Evolutionary conservation across 2,113 vertebrate species (phyloP), one percentile per base, ranked within the genome.

Genomic region (Cyphomyrus plagiostoma): DNA sequence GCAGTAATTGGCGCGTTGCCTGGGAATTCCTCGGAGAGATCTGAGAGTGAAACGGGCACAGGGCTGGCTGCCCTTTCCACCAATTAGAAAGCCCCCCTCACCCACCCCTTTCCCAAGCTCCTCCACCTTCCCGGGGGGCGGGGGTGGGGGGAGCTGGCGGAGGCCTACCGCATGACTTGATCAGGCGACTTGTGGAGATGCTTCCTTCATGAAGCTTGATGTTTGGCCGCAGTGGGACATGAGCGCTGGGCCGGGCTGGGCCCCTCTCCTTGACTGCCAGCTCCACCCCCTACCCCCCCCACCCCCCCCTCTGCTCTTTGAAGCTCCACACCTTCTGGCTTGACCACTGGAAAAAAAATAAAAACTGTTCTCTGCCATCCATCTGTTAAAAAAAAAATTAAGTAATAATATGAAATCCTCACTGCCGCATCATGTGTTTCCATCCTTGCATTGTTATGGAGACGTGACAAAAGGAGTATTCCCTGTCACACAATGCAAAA

Each of bases 1-100:
- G 95, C 94, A 95, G 93, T 96, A 96, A 96, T 96, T 96, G 95
- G 95, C 93, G 93, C 91, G 90, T 95, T 95, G 94, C 93, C 93
- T 93, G 26, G 93, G 92, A 93, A 94, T 93, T 95, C 96, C 95
- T 95, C 90, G 88, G 96, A 95, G 95, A 96, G 96, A 95, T 95
- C 95, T 95, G 94, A 95, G 94, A 91, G 93, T 88, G 89, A 91
- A 70, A 90, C 89, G 52, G 94, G 94, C 94, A 93, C 92, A 92
- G 94, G 74, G 94, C 94, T 92, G 93, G 92, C 93, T 95, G 95
- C 95, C 95, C 95, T 95, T 94, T 95, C 95, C 94, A 95, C 94
- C 96, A 96, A 96, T 96, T 96, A 96, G 95, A 96, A 93, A 89
- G 88, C 56, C 53, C 86, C 85, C 85, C 56, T 21, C 39, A 26